phyloP scores from a whole-genome alignment of 2,888 invertebrate species.

The Nephrotoma flavescens region DNA sequence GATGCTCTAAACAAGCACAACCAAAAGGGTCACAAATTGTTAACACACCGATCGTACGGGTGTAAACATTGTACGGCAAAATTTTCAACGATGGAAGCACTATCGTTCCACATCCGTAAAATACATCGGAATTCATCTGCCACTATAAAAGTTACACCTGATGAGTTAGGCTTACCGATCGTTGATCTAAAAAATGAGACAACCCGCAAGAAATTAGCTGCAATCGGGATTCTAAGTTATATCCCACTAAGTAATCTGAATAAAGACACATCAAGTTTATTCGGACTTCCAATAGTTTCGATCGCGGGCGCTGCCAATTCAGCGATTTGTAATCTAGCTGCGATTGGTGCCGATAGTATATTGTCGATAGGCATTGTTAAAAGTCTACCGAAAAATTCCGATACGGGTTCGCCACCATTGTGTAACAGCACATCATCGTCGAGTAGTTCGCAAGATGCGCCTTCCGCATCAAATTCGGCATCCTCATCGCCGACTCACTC shows the following conservation, averaged over 20 bases:
- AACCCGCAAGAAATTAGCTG: conserved; percentile 44
- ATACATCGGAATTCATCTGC: conserved; percentile 23
- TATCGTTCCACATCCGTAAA: conserved; percentile 48
- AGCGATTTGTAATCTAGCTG: conserved; percentile 39
- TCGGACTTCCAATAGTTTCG: conserved; percentile 55
- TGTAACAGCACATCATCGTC: neutral
- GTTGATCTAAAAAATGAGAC: conserved; percentile 56
- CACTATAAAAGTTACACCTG: conserved; percentile 22
- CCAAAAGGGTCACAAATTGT: conserved; percentile 14
- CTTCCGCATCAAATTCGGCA: neutral
- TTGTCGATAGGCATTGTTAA: conserved; percentile 58
- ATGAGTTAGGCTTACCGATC: conserved; percentile 56
- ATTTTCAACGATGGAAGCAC: conserved; percentile 45
- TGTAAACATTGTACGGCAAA: conserved; percentile 60
- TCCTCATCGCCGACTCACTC: neutral
- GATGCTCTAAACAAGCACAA: conserved; percentile 36
- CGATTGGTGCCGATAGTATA: conserved; percentile 53
- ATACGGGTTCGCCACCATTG: neutral
- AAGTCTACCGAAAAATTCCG: conserved; percentile 30
- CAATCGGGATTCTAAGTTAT: conserved; percentile 56
- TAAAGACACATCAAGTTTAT: conserved; percentile 42
- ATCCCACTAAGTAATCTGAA: conserved; percentile 54
- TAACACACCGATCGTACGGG: conserved; percentile 27
- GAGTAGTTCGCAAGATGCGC: neutral
- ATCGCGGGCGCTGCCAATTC: conserved; percentile 48